Base-by-base conservation (phyloP, 2,113 vertebrate genomes). In the Circaetus cinerascens region DNA sequence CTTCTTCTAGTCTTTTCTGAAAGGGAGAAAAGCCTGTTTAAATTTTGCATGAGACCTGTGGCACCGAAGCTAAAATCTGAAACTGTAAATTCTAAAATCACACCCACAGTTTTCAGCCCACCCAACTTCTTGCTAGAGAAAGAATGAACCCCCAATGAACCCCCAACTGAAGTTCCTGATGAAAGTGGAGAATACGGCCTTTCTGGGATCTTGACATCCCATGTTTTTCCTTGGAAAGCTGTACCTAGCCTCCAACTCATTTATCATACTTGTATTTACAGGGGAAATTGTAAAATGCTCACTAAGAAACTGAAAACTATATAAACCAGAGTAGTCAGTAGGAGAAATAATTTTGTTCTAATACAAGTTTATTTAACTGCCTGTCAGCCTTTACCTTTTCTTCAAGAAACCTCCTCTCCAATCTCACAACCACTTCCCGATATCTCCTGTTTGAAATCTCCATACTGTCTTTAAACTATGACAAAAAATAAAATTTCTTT, bases 371-470 rank as follows among this genome's bases (percentile, higher is more conserved):
- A 43, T 77, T 80, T 83, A 86, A 73, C 60, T 45, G 66, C 62
- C 32, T 45, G 29, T 81, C 90, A 93, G 36, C 67, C 30, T 74
- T 22, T 98, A 99, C 99, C 98, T 99, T 99, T 97, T 99, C 98
- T 96, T 97, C 98, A 91, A 98, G 98, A 96, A 99, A 99, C 40
- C 87, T 98, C 68, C 85, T 91, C 97, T 99, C 98, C 97, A 98
- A 92, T 96, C 93, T 97, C 92, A 97, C 97, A 55, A 99, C 93
- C 67, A 96, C 98, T 69, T 99, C 98, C 64, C 98, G 97, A 96
- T 99, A 98, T 90, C 98, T 97, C 78, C 93, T 98, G 68, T 99
- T 97, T 80, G 97, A 97, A 74, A 72, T 81, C 16, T 96, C 95
- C 98, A 99, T 97, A 45, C 43, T 98, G 41, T 99, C 98, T 98